These are phyloP conservation scores for Laupala kohalensis DNA, from an alignment of 1,140 invertebrate genomes.

Conservation along the genomic window DNA sequence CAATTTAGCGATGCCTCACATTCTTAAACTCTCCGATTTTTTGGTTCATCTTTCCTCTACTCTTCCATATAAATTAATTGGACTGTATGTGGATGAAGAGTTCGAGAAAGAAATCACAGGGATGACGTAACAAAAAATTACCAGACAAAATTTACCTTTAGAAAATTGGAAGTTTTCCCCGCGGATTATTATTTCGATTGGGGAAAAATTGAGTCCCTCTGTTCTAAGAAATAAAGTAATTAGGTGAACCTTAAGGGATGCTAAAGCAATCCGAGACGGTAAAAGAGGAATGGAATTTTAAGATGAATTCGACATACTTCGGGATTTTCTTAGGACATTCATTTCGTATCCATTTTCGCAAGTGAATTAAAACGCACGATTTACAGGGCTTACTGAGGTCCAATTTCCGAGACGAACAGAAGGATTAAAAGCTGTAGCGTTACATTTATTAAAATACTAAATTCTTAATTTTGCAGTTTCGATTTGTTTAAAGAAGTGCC, in stretches of 20 bases:
- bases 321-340: background rate
- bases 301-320: background rate
- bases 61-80: background rate
- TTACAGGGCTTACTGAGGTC: background rate
- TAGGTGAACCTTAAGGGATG: background rate
- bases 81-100: background rate
- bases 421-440: background rate
- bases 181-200: background rate
- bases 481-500: too few species aligned
- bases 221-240: background rate
- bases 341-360: background rate
- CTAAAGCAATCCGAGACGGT: background rate
- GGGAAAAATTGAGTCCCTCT: background rate
- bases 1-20: too few species aligned
- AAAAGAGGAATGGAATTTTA: background rate
- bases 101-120: background rate
- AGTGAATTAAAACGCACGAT: background rate
- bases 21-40: too few species aligned
- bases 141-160: background rate
- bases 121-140: background rate
- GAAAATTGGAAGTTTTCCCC: background rate
- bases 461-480: too few species aligned
- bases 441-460: background rate
- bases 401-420: background rate
- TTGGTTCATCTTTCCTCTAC: background rate